These are phyloP conservation scores for Platycnemis pennipes DNA, from an alignment of 2,888 invertebrate genomes.

Conservation along the genomic window DNA sequence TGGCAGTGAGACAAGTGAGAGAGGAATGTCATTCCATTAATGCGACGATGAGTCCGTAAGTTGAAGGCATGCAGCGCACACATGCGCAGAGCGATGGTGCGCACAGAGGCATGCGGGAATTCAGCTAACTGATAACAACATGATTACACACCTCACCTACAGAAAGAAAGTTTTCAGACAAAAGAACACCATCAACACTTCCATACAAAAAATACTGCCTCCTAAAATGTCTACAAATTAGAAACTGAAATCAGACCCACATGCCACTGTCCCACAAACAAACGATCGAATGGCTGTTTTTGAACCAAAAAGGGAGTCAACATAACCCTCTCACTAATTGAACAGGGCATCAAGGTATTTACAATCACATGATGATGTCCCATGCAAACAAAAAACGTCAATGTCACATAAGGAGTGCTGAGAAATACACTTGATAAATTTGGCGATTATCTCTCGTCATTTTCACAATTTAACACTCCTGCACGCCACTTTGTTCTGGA, in stretches of 20 bases:
- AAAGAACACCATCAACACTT: background rate
- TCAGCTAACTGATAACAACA: slow-evolving; percentile 38
- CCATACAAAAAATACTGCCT: slow-evolving; percentile 21
- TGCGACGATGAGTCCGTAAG: slow-evolving; percentile 52
- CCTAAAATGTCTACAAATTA: slow-evolving; percentile 3
- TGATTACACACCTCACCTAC: background rate
- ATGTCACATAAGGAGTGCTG: slow-evolving; percentile 15
- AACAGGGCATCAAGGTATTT: slow-evolving; percentile 4
- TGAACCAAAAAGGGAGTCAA: background rate
- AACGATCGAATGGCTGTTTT: background rate
- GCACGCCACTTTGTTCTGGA: slow-evolving; percentile 3
- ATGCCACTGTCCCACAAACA: slow-evolving; percentile 51
- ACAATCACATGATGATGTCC: slow-evolving; percentile 24
- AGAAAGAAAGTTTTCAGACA: slow-evolving; percentile 30
- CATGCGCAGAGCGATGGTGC: slow-evolving; percentile 24
- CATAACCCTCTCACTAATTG: background rate
- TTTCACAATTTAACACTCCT: background rate
- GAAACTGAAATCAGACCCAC: slow-evolving; percentile 19
- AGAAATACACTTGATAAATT: slow-evolving; percentile 33
- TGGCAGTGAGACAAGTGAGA: slow-evolving; percentile 67
- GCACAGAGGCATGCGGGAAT: slow-evolving; percentile 60
- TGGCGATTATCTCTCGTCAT: slow-evolving; percentile 41
- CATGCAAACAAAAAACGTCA: slow-evolving; percentile 41
- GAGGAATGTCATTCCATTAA: slow-evolving; percentile 62
- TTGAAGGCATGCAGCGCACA: slow-evolving; percentile 66